Conservation (phyloP, 2,113 vertebrate species). For the Echinops telfairi region DNA sequence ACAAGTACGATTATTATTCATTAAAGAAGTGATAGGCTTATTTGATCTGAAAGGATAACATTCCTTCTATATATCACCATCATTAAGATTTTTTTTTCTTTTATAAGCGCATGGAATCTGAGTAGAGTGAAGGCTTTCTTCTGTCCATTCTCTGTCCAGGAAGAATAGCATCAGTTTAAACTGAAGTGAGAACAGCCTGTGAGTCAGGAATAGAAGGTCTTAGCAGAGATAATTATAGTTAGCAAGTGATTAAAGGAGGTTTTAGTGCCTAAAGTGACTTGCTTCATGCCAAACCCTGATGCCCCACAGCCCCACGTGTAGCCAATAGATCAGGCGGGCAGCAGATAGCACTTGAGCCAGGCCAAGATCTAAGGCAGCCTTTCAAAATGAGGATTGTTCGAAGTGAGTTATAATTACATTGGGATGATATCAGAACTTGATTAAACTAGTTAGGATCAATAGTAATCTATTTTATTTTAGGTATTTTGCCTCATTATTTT, state of each 20-base stretch:
- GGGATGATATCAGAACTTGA: neutral
- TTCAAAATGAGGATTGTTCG: slow-evolving; percentile 46
- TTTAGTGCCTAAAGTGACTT: slow-evolving; percentile 58
- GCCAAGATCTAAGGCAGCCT: slow-evolving; percentile 37
- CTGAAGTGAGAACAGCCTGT: slow-evolving; percentile 52
- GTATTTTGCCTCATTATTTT: slow-evolving; percentile 14
- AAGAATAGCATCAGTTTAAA: slow-evolving; percentile 64
- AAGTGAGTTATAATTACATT: slow-evolving; percentile 44
- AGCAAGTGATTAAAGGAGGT: slow-evolving; percentile 58
- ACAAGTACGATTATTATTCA: slow-evolving; percentile 1
- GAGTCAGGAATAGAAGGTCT: slow-evolving; percentile 60
- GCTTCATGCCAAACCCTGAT: slow-evolving; percentile 57
- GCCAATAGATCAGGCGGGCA: slow-evolving; percentile 25
- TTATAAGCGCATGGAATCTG: slow-evolving; percentile 19
- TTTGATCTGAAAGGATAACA: neutral
- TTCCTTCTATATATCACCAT: neutral
- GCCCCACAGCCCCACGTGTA: neutral
- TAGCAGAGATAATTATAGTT: slow-evolving; percentile 73
- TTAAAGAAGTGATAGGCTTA: neutral
- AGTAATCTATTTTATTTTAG: slow-evolving; percentile 27
- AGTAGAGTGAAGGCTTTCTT: neutral
- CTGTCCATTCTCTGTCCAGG: slow-evolving; percentile 21
- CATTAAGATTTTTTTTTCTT: slow-evolving; percentile 28
- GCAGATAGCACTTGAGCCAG: slow-evolving; percentile 30
- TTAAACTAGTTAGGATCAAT: slow-evolving; percentile 33